Percentiles rank a stretch among this genome's conserved stretches.
These are phyloP conservation scores for Cinara cedri DNA, from an alignment of 2,888 invertebrate species.

Conservation along the genomic window DNA sequence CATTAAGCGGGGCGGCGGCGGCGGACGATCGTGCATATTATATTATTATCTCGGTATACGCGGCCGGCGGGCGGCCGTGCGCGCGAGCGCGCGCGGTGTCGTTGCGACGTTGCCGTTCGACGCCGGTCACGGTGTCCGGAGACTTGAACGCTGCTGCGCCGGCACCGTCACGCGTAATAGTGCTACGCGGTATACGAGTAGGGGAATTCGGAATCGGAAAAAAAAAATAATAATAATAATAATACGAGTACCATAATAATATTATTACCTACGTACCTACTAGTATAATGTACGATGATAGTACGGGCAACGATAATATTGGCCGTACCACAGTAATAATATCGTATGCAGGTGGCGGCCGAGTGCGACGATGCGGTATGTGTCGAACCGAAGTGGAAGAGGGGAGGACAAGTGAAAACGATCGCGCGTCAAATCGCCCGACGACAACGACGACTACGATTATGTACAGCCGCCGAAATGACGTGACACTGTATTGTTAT, in stretches of 20 bases:
- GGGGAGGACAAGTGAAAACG: conserved; percentile 17
- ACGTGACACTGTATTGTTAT: not conserved
- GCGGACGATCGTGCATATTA: conserved; percentile 40
- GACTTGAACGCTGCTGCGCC: conserved; percentile 46
- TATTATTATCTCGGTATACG: no score
- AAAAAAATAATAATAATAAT: conserved; percentile 10
- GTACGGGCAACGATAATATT: no score
- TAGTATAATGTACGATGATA: no score
- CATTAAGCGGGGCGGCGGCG: conserved; percentile 43
- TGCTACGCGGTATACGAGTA: not conserved
- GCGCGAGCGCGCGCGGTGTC: conserved; percentile 61
- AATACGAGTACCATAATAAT: not conserved
- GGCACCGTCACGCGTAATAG: conserved; percentile 1
- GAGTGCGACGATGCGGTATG: not conserved
- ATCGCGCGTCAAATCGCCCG: not conserved
- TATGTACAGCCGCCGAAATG: not conserved
- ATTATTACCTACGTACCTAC: not conserved
- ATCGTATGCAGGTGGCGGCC: not conserved
- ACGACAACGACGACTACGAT: not conserved
- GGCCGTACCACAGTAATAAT: not conserved
- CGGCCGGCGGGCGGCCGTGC: not conserved
- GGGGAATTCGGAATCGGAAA: conserved; percentile 23
- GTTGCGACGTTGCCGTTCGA: conserved; percentile 56
- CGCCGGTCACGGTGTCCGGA: conserved; percentile 51
- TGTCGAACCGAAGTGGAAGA: not conserved